Conservation (phyloP, 92 coral and sea anemone species). For the Phenganax stokvisi region DNA sequence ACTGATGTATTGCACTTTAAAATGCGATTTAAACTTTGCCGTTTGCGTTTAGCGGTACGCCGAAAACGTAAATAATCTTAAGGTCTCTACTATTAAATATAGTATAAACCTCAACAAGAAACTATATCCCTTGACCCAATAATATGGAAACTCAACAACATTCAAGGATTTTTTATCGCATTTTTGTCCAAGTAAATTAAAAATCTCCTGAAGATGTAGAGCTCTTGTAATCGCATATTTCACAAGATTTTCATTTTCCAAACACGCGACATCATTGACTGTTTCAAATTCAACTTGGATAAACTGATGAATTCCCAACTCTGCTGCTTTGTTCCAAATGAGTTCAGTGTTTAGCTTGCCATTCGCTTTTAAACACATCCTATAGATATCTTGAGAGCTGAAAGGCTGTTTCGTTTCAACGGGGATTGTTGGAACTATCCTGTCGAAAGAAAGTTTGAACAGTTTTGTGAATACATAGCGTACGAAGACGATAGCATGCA, state of each 20-base stretch:
- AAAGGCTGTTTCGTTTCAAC: conserved; percentile 16
- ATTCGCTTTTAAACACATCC: conserved; percentile 14
- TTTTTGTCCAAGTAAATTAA: conserved; percentile 37
- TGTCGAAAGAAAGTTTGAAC: conserved; percentile 9
- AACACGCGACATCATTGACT: conserved; percentile 43
- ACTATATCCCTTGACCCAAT: conserved; percentile 33
- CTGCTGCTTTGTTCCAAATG: conserved; percentile 27
- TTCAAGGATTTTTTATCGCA: conserved; percentile 60
- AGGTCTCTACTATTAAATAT: background rate
- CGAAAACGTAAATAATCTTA: too few relatives aligned
- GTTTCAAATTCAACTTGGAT: conserved; percentile 36
- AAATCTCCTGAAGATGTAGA: conserved; percentile 60
- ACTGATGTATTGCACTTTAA: too few relatives aligned
- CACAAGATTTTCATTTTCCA: conserved; percentile 45
- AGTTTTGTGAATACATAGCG: background rate
- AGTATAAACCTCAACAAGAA: conserved; percentile 24
- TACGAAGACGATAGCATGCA: too few relatives aligned
- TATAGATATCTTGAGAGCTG: conserved; percentile 22
- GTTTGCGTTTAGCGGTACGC: too few relatives aligned
- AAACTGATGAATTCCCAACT: conserved; percentile 29
- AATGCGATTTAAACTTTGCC: too few relatives aligned
- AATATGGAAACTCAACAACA: conserved; percentile 46
- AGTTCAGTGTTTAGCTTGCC: conserved; percentile 18
- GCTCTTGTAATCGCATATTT: conserved; percentile 55
- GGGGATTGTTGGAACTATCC: conserved; percentile 29